Base-by-base conservation (phyloP, 2,113 vertebrate genomes). In the Oryzias curvinotus region DNA sequence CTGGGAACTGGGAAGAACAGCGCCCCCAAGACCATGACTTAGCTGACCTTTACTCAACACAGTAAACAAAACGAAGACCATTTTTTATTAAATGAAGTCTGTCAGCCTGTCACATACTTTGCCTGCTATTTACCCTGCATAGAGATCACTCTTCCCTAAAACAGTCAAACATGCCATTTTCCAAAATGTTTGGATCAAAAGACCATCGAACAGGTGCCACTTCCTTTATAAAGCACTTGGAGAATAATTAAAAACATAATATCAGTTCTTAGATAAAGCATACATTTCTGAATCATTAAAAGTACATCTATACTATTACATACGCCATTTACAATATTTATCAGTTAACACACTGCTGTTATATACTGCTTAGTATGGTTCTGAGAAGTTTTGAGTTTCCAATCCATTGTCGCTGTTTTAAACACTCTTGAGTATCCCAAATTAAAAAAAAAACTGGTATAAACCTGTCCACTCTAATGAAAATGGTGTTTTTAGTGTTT, bases 1-100 rank as follows among this genome's bases (percentile, higher is more conserved):
- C 94, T 95, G 95, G 93, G 94, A 96, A 95, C 93, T 93, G 94
- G 93, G 93, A 92, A 91, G 94, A 95, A 93, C 92, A 93, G 78
- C 87, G 93, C 91, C 89, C 94, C 88, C 88, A 88, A 94, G 93
- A 92, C 94, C 89, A 81, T 91, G 87, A 88, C 88, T 89, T 76
- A 58, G 80, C 70, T 78, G 93, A 95, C 94, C 94, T 96, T 95
- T 95, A 89, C 81, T 89, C 91, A 94, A 94, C 92, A 93, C 87
- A 90, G 94, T 95, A 92, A 95, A 97, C 93, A 95, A 93, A 94
- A 94, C 94, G 86, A 88, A 92, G 93, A 93, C 91, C 91, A 93
- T 94, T 94, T 91, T 70, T 92, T 91, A 90, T 93, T 93, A 94
- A 94, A 94, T 95, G 91, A 92, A 92, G 77, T 92, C 92, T 87